A percentile compares a stretch with the other conserved stretches of the same genome.
phyloP scores from a whole-genome alignment of 2,797 vertebrate species.

The Sternotherus odoratus region DNA sequence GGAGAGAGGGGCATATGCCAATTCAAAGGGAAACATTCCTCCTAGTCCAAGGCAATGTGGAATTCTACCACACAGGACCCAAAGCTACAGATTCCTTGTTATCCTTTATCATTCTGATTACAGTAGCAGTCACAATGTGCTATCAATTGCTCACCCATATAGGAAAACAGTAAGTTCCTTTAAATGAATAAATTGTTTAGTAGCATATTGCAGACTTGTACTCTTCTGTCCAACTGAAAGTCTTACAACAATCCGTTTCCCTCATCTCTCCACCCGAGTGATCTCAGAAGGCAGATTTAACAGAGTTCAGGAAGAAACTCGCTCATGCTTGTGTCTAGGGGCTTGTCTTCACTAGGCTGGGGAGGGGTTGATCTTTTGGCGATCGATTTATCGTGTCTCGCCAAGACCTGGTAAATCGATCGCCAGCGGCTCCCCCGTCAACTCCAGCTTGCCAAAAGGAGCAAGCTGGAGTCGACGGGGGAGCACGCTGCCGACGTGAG shows the following conservation, averaged over 20 bases:
- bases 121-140: neutral
- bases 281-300: neutral
- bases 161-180: neutral
- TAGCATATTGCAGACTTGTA: neutral
- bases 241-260: neutral
- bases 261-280: neutral
- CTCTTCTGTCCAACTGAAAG: neutral
- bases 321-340: neutral
- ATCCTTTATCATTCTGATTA: neutral
- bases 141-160: neutral
- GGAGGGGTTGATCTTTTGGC: too few species aligned
- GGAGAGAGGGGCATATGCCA: neutral
- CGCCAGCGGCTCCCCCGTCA: too few species aligned
- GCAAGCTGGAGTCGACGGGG: too few species aligned
- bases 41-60: neutral
- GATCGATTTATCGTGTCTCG: too few species aligned
- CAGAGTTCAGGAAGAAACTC: neutral
- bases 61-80: neutral
- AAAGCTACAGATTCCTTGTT: neutral
- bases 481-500: too few species aligned
- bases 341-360: too few species aligned
- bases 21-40: neutral
- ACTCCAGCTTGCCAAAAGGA: too few species aligned
- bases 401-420: too few species aligned
- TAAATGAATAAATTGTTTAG: neutral